A percentile compares a stretch with the other conserved stretches of the same genome.
Evolutionary conservation across 2,113 vertebrate species (phyloP).

Genomic region (Rana temporaria): DNA sequence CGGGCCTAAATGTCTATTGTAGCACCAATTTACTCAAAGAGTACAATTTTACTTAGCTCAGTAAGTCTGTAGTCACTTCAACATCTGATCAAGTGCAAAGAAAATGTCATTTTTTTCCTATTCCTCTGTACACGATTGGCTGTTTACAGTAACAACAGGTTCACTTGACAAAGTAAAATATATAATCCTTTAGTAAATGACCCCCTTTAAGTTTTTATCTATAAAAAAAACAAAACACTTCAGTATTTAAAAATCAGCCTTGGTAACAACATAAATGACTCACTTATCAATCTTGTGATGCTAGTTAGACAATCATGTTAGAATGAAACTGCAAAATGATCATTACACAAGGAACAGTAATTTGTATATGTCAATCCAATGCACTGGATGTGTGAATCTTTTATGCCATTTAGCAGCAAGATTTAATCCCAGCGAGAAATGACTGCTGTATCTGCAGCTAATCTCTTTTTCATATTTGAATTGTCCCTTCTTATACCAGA

Average conservation of each 20-base stretch:
- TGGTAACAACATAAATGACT: slow-evolving; percentile 22
- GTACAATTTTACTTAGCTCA: no score
- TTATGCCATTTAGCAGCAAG: slow-evolving; percentile 44
- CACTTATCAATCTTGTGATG: slow-evolving; percentile 46
- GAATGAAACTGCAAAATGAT: slow-evolving; percentile 45
- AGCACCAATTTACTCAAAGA: no score
- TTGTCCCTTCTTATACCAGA: slow-evolving; percentile 36
- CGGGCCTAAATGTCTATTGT: no score
- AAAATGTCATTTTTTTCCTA: no score
- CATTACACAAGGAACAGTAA: slow-evolving; percentile 47
- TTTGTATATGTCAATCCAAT: slow-evolving; percentile 51
- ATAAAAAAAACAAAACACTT: not conserved
- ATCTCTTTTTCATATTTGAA: slow-evolving; percentile 48
- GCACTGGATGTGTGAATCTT: slow-evolving; percentile 49
- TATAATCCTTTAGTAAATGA: no score
- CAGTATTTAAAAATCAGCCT: not conserved
- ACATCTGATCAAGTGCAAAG: no score
- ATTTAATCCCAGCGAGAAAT: slow-evolving; percentile 47
- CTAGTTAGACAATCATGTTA: slow-evolving; percentile 46
- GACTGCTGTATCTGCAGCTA: slow-evolving; percentile 37
- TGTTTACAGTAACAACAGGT: no score
- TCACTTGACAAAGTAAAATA: no score
- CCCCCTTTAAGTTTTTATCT: not conserved
- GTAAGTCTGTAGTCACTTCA: no score
- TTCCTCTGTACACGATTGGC: no score